A percentile compares a stretch with the other conserved stretches of the same genome.
phyloP scores from a whole-genome alignment of 2,888 invertebrate genomes.

The Camptogramma bilineatum region DNA sequence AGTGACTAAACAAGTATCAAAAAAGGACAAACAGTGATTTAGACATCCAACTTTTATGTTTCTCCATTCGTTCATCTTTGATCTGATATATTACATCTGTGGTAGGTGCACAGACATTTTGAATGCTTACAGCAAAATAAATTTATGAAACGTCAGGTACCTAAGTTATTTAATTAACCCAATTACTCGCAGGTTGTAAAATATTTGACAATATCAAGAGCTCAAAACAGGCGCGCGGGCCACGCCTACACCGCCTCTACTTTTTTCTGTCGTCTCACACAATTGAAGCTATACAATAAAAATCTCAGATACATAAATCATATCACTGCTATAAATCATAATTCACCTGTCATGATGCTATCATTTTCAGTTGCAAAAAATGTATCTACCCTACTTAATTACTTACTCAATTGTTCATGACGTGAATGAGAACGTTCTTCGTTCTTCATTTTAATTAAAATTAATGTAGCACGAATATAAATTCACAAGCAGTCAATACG shows the following conservation, averaged over 20 bases:
- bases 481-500: background rate
- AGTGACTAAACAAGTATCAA: no score
- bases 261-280: background rate
- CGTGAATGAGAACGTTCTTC: background rate
- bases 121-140: no score
- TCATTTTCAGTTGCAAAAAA: conserved; percentile 10
- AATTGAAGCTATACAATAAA: background rate
- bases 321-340: background rate
- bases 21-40: no score
- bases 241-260: background rate
- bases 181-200: no score
- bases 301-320: background rate
- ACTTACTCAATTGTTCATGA: background rate
- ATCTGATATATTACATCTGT: no score
- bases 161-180: no score
- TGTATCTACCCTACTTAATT: background rate
- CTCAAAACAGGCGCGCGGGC: no score
- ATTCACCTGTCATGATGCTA: conserved; percentile 7
- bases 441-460: background rate
- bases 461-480: background rate
- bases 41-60: no score
- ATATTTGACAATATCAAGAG: no score
- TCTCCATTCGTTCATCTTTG: no score
- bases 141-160: no score
- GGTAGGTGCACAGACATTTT: no score